A percentile compares a stretch with the other conserved stretches of the same genome.
These are phyloP conservation scores for Dolichotis patagonum DNA, from an alignment of 2,113 vertebrate species.

Conservation along the genomic window DNA sequence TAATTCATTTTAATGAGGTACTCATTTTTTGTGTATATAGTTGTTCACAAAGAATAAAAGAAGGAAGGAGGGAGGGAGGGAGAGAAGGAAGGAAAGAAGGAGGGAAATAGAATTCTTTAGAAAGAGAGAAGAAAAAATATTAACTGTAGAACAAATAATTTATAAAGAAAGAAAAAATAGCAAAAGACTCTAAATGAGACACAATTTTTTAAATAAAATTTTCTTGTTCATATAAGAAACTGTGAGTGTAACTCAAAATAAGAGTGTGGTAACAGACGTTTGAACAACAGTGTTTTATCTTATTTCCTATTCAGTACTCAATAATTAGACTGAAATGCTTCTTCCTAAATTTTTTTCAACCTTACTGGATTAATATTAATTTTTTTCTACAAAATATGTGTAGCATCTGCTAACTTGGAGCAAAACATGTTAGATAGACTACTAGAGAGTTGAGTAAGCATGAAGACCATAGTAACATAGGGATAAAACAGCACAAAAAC, in stretches of 20 bases:
- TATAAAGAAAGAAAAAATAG: neutral
- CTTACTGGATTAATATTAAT: neutral
- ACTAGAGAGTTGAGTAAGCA: neutral
- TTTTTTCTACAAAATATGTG: neutral
- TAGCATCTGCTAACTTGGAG: neutral
- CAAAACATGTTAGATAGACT: neutral
- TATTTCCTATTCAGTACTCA: neutral
- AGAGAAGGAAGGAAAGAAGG: neutral
- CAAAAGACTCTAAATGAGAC: neutral
- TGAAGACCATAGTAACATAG: neutral
- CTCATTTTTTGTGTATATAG: neutral
- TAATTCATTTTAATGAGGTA: constrained; percentile 20
- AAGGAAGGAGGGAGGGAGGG: neutral
- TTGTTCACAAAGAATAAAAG: neutral
- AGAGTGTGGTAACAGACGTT: neutral
- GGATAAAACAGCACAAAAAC: neutral
- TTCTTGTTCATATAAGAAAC: neutral
- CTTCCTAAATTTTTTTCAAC: neutral
- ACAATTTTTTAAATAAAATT: neutral
- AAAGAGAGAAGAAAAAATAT: neutral
- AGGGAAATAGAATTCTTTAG: neutral
- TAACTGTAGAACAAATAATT: neutral
- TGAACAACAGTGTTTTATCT: neutral
- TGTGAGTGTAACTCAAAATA: neutral
- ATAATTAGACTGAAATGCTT: neutral